Conservation (phyloP, 1,140 invertebrate genomes). For the Drosophila leontia region DNA sequence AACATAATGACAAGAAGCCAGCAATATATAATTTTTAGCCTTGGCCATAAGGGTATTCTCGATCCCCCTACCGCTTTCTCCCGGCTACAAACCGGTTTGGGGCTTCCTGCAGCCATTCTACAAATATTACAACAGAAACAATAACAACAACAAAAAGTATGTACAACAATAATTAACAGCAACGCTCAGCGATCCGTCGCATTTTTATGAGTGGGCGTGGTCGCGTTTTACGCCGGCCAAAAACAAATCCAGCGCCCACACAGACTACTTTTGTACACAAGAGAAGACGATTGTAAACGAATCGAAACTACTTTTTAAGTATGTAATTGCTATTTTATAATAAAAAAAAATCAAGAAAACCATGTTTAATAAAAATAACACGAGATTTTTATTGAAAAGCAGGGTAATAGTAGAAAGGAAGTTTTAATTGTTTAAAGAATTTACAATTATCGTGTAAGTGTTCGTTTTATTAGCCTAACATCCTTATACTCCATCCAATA, state of each 20-base stretch:
- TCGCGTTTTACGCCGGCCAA: constrained; percentile 35
- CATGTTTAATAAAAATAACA: constrained; percentile 53
- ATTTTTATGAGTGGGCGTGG: constrained; percentile 52
- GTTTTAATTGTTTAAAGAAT: no score
- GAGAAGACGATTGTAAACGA: constrained; percentile 13
- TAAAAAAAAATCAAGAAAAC: constrained; percentile 51
- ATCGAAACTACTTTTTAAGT: constrained; percentile 37
- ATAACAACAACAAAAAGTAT: constrained; percentile 11
- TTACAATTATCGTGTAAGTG: no score
- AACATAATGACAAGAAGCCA: constrained; percentile 31
- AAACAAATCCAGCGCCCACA: constrained; percentile 20
- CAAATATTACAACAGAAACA: constrained; percentile 22
- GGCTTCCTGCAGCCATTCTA: constrained; percentile 42
- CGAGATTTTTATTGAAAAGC: neutral
- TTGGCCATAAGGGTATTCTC: constrained; percentile 33
- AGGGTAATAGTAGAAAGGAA: neutral
- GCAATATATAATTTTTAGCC: constrained; percentile 52
- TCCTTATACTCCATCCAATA: neutral
- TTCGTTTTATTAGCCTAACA: no score
- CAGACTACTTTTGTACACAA: constrained; percentile 46
- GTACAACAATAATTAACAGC: constrained; percentile 22
- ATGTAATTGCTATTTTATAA: constrained; percentile 61
- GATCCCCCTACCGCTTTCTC: constrained; percentile 25
- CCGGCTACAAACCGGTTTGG: constrained; percentile 35
- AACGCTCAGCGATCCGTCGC: constrained; percentile 45